Evolutionary conservation across 2,797 vertebrate genomes (phyloP).

Genomic region (Discoglossus pictus): DNA sequence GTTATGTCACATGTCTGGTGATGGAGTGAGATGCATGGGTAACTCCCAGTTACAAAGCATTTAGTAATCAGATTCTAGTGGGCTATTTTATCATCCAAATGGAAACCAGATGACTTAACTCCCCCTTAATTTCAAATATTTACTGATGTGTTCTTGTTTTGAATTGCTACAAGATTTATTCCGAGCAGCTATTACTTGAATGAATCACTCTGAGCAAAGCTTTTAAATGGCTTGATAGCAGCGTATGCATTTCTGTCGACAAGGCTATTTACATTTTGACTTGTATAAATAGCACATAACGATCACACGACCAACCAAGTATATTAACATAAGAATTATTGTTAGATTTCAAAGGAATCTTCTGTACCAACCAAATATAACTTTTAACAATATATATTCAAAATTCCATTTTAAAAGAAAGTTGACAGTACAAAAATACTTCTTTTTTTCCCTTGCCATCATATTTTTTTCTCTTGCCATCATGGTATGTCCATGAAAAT

Average conservation of each 20-base stretch:
- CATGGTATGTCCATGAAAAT: no score
- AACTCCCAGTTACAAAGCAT: constrained; percentile 92
- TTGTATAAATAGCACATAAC: constrained; percentile 56
- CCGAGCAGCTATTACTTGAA: constrained; percentile 71
- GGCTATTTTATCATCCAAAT: constrained; percentile 99
- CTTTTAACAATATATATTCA: no score
- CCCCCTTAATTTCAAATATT: constrained; percentile 85
- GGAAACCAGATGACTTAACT: constrained; percentile 95
- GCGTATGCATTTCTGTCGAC: constrained; percentile 56
- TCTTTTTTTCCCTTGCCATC: no score
- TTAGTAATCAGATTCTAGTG: constrained; percentile 94
- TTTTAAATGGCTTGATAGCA: constrained; percentile 64
- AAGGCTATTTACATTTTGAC: constrained; percentile 58
- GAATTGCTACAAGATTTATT: constrained; percentile 81
- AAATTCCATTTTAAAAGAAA: no score
- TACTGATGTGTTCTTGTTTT: constrained; percentile 80
- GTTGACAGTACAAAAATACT: no score
- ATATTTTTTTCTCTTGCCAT: no score
- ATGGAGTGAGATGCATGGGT: constrained; percentile 89
- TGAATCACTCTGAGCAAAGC: constrained; percentile 65
- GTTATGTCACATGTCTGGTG: constrained; percentile 94
- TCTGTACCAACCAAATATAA: background rate
- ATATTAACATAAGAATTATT: background rate
- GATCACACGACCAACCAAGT: background rate
- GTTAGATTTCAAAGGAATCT: background rate